Evolutionary conservation across 2,797 vertebrate genomes (phyloP).

Genomic region (Calcarius lapponicus): DNA sequence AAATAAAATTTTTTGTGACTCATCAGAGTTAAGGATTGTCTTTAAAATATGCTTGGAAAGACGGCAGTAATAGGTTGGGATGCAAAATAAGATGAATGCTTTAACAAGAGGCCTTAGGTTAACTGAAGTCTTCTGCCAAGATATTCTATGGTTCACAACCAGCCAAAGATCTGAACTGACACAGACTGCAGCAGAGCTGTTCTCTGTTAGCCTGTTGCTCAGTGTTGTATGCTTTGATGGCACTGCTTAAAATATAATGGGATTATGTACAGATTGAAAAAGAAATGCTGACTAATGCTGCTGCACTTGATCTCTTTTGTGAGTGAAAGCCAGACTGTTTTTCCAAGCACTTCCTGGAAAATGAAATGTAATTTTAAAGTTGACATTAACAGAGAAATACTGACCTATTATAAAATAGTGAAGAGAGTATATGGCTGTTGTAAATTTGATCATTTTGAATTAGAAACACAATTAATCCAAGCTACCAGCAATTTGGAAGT

Average conservation of each 20-base stretch:
- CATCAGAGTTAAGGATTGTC: not conserved
- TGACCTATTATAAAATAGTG: not conserved
- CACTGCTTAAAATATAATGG: not conserved
- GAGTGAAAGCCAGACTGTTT: not conserved
- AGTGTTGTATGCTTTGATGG: not conserved
- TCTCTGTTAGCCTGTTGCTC: not conserved
- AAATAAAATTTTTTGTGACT: not conserved
- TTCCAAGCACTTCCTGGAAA: not conserved
- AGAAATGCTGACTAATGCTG: slow-evolving; percentile 15
- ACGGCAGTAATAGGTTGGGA: not conserved
- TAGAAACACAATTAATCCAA: not conserved
- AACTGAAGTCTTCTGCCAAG: not conserved
- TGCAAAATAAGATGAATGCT: not conserved
- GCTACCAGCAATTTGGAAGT: not conserved
- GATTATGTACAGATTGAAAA: not conserved
- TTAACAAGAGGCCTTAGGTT: not conserved
- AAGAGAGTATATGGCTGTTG: not conserved
- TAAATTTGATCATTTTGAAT: not conserved
- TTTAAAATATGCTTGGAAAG: not conserved
- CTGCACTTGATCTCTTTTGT: not conserved
- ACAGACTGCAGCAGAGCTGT: not conserved
- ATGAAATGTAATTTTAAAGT: not conserved
- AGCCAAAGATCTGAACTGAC: not conserved
- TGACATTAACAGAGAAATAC: slow-evolving; percentile 3
- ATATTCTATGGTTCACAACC: not conserved